Percentiles rank a stretch among this genome's conserved stretches.
These are phyloP conservation scores for Drosophila carrolli DNA, from an alignment of 1,140 invertebrate genomes.

Conservation along the genomic window DNA sequence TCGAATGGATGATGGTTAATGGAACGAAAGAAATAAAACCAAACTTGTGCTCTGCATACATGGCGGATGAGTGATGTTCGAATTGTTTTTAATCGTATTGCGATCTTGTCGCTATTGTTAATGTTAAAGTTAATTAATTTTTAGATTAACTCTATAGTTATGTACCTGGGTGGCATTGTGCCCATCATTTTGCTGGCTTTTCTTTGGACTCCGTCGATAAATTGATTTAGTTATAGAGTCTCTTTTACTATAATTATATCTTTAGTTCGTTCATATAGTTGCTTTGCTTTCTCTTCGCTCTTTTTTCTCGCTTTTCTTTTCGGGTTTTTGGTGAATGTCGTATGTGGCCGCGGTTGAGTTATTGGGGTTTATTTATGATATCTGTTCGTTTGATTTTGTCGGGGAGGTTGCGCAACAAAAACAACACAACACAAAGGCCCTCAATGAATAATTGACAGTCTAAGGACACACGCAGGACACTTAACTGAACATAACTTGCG, in stretches of 20 bases:
- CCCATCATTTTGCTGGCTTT: slow-evolving; percentile 83
- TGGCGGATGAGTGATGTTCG: slow-evolving; percentile 71
- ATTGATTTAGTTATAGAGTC: slow-evolving; percentile 45
- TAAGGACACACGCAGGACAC: slow-evolving; percentile 76
- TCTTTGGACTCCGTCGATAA: slow-evolving; percentile 58
- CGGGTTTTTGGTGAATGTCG: slow-evolving; percentile 83
- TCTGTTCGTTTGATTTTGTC: slow-evolving; percentile 32
- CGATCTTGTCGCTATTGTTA: slow-evolving; percentile 32
- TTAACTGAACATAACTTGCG: slow-evolving; percentile 84
- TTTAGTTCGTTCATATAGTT: slow-evolving; percentile 12
- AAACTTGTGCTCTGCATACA: slow-evolving; percentile 41
- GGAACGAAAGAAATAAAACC: slow-evolving; percentile 23
- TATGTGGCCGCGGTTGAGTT: slow-evolving; percentile 71
- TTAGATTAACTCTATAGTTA: slow-evolving; percentile 62
- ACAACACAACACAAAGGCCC: slow-evolving; percentile 75
- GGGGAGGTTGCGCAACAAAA: slow-evolving; percentile 65
- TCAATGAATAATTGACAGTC: slow-evolving; percentile 83
- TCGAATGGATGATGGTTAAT: slow-evolving; percentile 55
- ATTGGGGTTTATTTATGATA: slow-evolving; percentile 39
- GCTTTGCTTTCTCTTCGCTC: slow-evolving; percentile 36
- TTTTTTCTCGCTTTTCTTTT: slow-evolving; percentile 26
- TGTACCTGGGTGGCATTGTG: slow-evolving; percentile 85
- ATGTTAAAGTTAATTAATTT: slow-evolving; percentile 66
- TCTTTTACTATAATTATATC: slow-evolving; percentile 16
- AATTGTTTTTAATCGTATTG: slow-evolving; percentile 29